Conservation (phyloP, 2,797 vertebrate species). For the Gouania willdenowi region DNA sequence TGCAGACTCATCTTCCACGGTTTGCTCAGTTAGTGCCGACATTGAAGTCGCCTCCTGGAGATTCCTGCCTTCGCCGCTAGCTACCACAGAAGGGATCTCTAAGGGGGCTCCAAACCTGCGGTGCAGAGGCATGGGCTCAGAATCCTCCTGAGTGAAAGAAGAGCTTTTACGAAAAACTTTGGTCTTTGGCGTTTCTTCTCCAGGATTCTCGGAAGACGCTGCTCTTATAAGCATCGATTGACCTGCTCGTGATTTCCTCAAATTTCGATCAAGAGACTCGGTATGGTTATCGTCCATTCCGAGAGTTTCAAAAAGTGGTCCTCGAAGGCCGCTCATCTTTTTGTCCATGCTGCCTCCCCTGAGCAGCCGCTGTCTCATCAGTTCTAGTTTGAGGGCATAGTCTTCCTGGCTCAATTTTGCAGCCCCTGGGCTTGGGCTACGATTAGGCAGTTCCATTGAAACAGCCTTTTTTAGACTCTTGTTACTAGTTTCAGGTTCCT, state of each 20-base stretch:
- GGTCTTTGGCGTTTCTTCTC: conserved; percentile 71
- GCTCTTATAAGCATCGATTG: conserved; percentile 72
- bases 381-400: conserved; percentile 86
- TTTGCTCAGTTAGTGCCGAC: conserved; percentile 80
- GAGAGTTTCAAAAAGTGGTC: conserved; percentile 90
- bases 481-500: conserved; percentile 40
- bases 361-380: conserved; percentile 89
- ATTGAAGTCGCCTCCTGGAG: conserved; percentile 85
- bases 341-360: conserved; percentile 79
- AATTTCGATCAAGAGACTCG: conserved; percentile 64
- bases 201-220: conserved; percentile 80
- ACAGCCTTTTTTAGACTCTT: conserved; percentile 82
- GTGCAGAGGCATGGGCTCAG: conserved; percentile 84
- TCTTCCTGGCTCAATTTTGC: conserved; percentile 85
- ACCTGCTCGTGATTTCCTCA: conserved; percentile 65
- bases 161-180: conserved; percentile 84
- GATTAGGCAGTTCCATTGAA: conserved; percentile 79
- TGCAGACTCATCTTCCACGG: conserved; percentile 38
- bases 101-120: conserved; percentile 88
- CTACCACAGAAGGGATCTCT: conserved; percentile 82
- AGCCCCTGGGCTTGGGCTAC: conserved; percentile 79
- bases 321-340: conserved; percentile 91
- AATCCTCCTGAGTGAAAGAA: conserved; percentile 87
- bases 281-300: conserved; percentile 76
- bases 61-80: conserved; percentile 59